A percentile compares a stretch with the other conserved stretches of the same genome.
phyloP scores from a whole-genome alignment of 1,140 invertebrate species.

The Dendrolimus punctatus region DNA sequence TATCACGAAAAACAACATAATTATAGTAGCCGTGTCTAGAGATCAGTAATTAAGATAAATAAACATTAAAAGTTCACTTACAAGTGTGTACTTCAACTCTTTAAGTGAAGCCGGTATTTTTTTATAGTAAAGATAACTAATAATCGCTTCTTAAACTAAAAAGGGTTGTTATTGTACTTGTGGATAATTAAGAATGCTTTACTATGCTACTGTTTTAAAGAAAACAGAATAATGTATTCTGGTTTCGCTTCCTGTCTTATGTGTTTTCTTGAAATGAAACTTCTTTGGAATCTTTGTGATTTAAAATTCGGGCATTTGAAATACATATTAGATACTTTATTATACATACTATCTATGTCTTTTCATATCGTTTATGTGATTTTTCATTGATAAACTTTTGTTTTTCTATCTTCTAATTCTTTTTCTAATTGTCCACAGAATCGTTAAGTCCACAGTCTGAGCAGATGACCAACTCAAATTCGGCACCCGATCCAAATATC shows the following conservation, averaged over 20 bases:
- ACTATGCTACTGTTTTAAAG: too few species aligned
- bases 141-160: conserved; percentile 26
- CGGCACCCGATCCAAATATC: conserved; percentile 63
- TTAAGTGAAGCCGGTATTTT: conserved; percentile 18
- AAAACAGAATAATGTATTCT: too few species aligned
- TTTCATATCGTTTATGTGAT: conserved; percentile 2
- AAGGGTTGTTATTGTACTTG: conserved; percentile 5
- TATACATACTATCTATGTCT: not conserved
- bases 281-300: too few species aligned
- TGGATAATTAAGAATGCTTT: not conserved
- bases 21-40: conserved; percentile 31
- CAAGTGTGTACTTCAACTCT: conserved; percentile 50
- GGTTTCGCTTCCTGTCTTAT: too few species aligned
- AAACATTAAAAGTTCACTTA: conserved; percentile 15
- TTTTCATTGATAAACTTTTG: conserved; percentile 11
- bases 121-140: conserved; percentile 26
- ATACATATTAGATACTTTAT: too few species aligned
- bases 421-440: conserved; percentile 43
- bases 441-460: conserved; percentile 56
- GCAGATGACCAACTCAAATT: conserved; percentile 45
- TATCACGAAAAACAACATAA: too few species aligned
- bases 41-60: conserved; percentile 49
- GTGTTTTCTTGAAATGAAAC: too few species aligned
- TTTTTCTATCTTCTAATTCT: conserved; percentile 12
- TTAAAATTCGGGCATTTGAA: too few species aligned